Evolutionary conservation across 2,113 vertebrate genomes (phyloP).

Genomic region (Trematomus loennbergii): DNA sequence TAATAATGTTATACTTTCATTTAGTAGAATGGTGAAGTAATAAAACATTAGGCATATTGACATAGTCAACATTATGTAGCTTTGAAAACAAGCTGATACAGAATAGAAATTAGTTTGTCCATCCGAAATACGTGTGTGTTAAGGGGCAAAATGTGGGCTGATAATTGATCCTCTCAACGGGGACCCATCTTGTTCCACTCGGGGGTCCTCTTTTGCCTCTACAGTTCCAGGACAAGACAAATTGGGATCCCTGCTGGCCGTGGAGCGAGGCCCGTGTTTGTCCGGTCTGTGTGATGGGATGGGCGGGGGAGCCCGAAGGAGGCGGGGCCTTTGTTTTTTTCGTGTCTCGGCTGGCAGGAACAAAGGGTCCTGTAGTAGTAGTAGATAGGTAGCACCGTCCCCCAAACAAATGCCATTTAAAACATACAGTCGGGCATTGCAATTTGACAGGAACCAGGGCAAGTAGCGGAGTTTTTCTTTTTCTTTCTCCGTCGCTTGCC

Average conservation of each 20-base stretch:
- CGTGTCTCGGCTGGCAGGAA: conserved; percentile 78
- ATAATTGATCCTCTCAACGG: background rate
- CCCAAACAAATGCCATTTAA: conserved; percentile 40
- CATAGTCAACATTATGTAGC: background rate
- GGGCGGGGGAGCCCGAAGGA: conserved; percentile 68
- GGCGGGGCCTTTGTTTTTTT: conserved; percentile 77
- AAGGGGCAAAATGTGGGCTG: background rate
- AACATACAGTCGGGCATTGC: background rate
- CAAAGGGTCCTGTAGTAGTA: conserved; percentile 79
- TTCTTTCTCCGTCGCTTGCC: conserved; percentile 11
- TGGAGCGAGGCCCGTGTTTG: conserved; percentile 38
- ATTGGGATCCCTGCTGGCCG: conserved; percentile 21
- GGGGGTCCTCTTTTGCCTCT: background rate
- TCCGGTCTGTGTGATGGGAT: conserved; percentile 46
- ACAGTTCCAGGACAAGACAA: conserved; percentile 30
- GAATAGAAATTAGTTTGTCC: background rate
- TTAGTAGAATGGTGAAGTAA: background rate
- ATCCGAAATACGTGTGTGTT: background rate
- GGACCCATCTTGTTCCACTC: conserved; percentile 17
- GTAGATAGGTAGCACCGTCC: conserved; percentile 35
- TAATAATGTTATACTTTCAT: background rate
- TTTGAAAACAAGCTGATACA: background rate
- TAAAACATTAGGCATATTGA: background rate
- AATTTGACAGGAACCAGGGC: background rate
- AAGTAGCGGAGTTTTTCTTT: background rate